phyloP scores from a whole-genome alignment of 2,888 invertebrate genomes.

The Nymphalis polychloros region DNA sequence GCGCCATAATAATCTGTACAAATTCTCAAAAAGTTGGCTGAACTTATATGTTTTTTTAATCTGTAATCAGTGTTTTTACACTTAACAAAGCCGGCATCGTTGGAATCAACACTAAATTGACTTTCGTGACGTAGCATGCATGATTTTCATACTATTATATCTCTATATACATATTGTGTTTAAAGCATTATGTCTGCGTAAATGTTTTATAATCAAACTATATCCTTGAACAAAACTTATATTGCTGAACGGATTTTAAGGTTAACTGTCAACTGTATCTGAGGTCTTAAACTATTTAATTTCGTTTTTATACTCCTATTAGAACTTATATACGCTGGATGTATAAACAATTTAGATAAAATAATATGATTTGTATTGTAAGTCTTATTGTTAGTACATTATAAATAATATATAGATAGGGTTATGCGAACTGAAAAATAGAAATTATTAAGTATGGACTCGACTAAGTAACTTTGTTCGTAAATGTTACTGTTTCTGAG shows the following conservation, averaged over 20 bases:
- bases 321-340: constrained; percentile 24
- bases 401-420: constrained; percentile 10
- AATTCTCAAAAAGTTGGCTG: too few relatives aligned
- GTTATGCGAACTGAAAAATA: constrained; percentile 15
- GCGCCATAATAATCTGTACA: too few relatives aligned
- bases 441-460: constrained; percentile 37
- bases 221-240: neutral
- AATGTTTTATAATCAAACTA: neutral
- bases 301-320: neutral
- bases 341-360: constrained; percentile 18
- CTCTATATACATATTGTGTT: too few relatives aligned
- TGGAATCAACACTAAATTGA: too few relatives aligned
- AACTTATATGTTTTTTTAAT: too few relatives aligned
- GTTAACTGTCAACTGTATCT: neutral
- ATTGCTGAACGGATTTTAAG: neutral
- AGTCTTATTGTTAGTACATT: neutral
- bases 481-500: constrained; percentile 64
- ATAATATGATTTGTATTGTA: neutral
- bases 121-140: too few relatives aligned
- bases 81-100: too few relatives aligned
- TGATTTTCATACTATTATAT: too few relatives aligned
- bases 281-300: neutral
- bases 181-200: too few relatives aligned
- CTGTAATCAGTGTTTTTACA: too few relatives aligned
- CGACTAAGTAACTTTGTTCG: constrained; percentile 37